Conservation (phyloP, 2,797 vertebrate species). For the Crypturellus tataupa region DNA sequence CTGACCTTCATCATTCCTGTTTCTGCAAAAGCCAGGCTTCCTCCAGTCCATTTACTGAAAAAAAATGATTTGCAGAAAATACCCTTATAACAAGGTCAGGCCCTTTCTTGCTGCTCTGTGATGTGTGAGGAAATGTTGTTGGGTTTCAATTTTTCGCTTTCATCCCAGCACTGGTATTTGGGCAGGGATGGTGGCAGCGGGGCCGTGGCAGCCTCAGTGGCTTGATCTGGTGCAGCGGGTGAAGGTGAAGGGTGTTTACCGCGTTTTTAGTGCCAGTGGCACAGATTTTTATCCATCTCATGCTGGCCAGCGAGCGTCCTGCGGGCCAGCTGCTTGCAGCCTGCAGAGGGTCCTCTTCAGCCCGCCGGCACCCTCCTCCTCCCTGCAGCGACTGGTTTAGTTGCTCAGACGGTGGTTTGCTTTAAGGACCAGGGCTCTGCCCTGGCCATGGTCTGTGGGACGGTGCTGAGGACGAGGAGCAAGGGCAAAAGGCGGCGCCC, state of each 20-base stretch:
- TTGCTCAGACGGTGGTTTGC: rapidly evolving
- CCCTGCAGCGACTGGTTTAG: rapidly evolving
- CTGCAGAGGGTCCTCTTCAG: background rate
- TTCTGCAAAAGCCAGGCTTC: background rate
- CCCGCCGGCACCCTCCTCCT: background rate
- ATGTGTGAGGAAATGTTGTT: rapidly evolving
- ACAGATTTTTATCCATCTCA: background rate
- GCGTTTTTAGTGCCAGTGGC: background rate
- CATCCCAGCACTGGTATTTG: rapidly evolving
- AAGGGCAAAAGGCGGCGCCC: background rate
- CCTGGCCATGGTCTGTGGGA: background rate
- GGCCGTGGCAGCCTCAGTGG: rapidly evolving
- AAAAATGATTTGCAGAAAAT: background rate
- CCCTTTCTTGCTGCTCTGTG: background rate
- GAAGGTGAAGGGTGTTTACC: background rate
- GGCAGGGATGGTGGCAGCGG: too few species aligned
- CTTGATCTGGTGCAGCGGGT: rapidly evolving
- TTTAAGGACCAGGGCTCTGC: background rate
- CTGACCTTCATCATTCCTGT: background rate
- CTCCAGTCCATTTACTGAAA: background rate
- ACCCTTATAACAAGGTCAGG: background rate
- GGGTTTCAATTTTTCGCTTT: background rate
- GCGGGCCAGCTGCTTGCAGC: background rate
- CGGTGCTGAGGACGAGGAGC: rapidly evolving
- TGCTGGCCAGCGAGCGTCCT: background rate